Evolutionary conservation across 2,888 invertebrate genomes (phyloP), one percentile per base, ranked within the genome.

Genomic region (Lithophane leautieri): DNA sequence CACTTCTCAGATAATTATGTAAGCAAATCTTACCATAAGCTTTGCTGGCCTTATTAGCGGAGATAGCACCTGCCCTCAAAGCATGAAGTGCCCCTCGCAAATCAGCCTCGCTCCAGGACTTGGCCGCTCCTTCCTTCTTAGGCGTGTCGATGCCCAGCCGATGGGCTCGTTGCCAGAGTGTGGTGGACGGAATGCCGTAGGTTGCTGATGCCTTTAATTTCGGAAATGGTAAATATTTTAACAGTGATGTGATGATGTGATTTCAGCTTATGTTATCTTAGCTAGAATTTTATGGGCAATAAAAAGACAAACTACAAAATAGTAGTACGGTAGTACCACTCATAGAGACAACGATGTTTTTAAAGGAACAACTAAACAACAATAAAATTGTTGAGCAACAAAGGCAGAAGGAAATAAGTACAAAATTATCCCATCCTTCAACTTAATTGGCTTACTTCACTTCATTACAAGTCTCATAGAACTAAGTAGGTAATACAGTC

Each of bases 21-120:
- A 19, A 6, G 25, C n/a, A 34, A 4, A 16, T 47, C 54, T 89
- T 87, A 97, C 97, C 98, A 91, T 98, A 98, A 68, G 98, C 98
- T 94, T 99, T 99, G 90, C 98, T 98, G 73, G 99, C 99, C 95
- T 98, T 98, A 92, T 98, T 98, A 40, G 98, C 98, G 22, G 98
- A 98, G 90, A 98, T 98, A 77, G 98, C 98, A 16, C 98, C 98
- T 22, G 98, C 98, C 70, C 98, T 96, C 50, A 99, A 93, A 14
- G 98, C 98, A 89, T 98, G 98, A 84, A 99, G 96, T 0, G 99
- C 99, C 76, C 97, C 98, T 86, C 98, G 98, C 79, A 99, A 95
- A 89, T 98, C 98, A 83, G 98, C 98, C 93, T 98, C 98, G 86
- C 98, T 98, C 99, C 99, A 99, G 11, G 98, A 98, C 94, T 98